Evolutionary conservation across 2,888 invertebrate species (phyloP).

Genomic region (Phengaris arion): DNA sequence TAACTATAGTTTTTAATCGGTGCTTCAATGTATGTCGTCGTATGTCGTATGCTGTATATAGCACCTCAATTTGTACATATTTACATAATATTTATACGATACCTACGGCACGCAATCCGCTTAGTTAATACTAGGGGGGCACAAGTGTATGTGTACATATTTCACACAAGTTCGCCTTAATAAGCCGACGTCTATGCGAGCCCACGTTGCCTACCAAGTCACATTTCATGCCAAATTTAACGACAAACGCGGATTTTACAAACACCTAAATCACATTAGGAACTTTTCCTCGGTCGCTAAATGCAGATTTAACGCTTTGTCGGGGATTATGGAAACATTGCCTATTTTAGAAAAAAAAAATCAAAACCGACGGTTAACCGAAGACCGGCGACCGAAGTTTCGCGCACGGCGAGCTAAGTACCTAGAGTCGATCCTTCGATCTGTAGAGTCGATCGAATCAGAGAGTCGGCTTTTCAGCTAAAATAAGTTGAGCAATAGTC

Average conservation of each 20-base stretch:
- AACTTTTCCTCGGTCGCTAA: constrained; percentile 10
- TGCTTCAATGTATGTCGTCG: too few relatives aligned
- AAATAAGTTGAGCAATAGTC: background rate
- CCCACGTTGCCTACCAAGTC: constrained; percentile 47
- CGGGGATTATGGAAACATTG: constrained; percentile 16
- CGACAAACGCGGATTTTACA: constrained; percentile 36
- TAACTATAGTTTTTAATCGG: background rate
- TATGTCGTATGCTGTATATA: background rate
- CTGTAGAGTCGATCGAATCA: too few relatives aligned
- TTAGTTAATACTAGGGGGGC: constrained; percentile 22
- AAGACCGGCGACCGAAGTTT: too few relatives aligned
- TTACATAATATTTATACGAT: constrained; percentile 12
- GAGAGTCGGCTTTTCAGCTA: background rate
- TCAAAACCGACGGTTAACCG: background rate
- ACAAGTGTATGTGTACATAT: constrained; percentile 30
- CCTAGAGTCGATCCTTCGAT: too few relatives aligned
- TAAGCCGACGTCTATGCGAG: constrained; percentile 56
- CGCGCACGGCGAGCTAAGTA: background rate
- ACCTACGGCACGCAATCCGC: constrained; percentile 23
- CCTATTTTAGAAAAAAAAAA: constrained; percentile 20
- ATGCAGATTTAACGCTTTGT: constrained; percentile 18
- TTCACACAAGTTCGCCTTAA: constrained; percentile 50
- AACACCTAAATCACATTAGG: constrained; percentile 34
- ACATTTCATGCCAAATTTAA: constrained; percentile 50
- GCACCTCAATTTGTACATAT: constrained; percentile 18